Base-by-base conservation (phyloP, 1,140 invertebrate species). In the Conopomorpha cramerella region DNA sequence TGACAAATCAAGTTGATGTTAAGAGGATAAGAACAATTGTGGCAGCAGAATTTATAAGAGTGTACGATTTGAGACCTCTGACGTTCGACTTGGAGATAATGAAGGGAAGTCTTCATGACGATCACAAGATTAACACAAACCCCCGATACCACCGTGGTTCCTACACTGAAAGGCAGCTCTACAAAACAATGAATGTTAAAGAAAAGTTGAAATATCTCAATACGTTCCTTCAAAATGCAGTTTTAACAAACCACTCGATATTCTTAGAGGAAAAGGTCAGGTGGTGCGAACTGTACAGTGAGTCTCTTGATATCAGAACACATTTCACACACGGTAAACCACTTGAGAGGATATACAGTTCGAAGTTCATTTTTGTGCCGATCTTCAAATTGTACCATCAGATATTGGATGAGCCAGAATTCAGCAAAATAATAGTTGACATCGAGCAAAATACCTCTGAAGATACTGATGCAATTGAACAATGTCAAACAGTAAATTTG, bases 101-200 rank as follows among this genome's bases (percentile, higher is more conserved):
- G 2, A 72, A 65, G 48, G 68, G 67, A 8, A 46, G 45, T 30
- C 50, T 57, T 35, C 67, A 74, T 47, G 77, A 57, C 45, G 72
- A 72, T 28, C 60, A 64, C 39, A 72, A 66, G 49, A 55, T 70
- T 11, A 73, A 78, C 29, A 67, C 65, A 12, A 74, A 78, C 32
- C 77, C 72, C 7, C 53, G 71, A 31, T 78, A 76, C 7, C 71
- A 77, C 23, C 48, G 74, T 16, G 77, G 80, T 0, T 81, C 80
- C 2, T 81, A 80, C 39, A 77, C 76, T 0, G 78, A 82, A 36
- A 54, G 80, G 23, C 64, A 79, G 30, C 43, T 66, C 12, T 71
- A 78, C 11, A 51, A 61, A 17, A 68, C 77, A n/a, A 64, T 77
- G 34, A 70, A 72, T 12, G 35, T 77, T 0, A 60, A 77, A 28